A percentile compares a stretch with the other conserved stretches of the same genome.
Evolutionary conservation across 2,113 vertebrate genomes (phyloP).

Genomic region (Phyllostomus discolor): DNA sequence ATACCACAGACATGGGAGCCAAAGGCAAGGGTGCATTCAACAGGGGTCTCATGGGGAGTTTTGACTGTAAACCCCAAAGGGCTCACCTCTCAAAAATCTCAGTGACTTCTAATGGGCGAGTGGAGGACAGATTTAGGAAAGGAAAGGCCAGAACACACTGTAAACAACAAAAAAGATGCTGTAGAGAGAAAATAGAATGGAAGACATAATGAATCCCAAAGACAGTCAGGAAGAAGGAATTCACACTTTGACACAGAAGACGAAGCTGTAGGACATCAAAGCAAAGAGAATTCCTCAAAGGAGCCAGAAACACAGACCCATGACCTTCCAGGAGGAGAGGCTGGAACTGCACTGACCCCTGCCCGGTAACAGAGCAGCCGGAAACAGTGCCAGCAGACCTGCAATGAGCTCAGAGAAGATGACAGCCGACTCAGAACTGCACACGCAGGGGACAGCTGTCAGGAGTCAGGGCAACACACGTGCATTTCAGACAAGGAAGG

Average conservation of each 20-base stretch:
- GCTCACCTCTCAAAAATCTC: too few species aligned
- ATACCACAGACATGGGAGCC: too few species aligned
- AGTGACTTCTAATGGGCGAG: too few species aligned
- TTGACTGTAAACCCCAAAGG: too few species aligned
- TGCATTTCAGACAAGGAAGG: background rate
- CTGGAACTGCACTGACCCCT: background rate
- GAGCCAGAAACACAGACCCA: background rate
- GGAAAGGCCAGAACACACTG: background rate
- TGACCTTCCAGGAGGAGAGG: background rate
- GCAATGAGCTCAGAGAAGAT: background rate
- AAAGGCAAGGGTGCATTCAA: too few species aligned
- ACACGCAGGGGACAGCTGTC: background rate
- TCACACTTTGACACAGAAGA: background rate
- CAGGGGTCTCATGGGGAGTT: too few species aligned
- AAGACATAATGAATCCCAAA: background rate
- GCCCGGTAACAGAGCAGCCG: background rate
- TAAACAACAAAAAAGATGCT: background rate
- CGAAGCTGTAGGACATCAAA: background rate
- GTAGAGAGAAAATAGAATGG: background rate
- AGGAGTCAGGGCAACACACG: background rate
- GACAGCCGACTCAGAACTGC: background rate
- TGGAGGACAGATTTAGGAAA: background rate
- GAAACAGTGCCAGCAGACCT: background rate
- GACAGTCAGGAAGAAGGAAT: background rate
- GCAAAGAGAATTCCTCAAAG: background rate